Evolutionary conservation across 2,113 vertebrate genomes (phyloP).

Genomic region (Channa maculata): DNA sequence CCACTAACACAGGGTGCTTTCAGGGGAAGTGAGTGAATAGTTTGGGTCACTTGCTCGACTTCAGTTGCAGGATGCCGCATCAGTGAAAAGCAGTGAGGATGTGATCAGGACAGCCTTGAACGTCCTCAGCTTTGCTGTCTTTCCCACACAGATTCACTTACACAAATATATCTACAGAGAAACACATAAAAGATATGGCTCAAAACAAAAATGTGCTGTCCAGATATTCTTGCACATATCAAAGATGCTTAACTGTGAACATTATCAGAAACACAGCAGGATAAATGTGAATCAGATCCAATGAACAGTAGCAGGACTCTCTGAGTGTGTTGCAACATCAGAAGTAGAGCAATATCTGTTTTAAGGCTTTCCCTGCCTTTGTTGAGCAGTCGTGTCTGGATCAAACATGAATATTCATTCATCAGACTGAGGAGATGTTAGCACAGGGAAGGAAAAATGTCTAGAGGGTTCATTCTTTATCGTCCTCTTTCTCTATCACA

Average conservation of each 20-base stretch:
- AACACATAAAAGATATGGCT: neutral
- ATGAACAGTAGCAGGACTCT: conserved; percentile 22
- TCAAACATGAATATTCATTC: conserved; percentile 83
- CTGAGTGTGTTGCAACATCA: conserved; percentile 46
- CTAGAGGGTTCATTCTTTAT: conserved; percentile 81
- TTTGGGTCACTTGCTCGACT: conserved; percentile 79
- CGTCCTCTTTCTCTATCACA: conserved; percentile 72
- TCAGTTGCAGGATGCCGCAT: conserved; percentile 75
- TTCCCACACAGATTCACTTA: conserved; percentile 25
- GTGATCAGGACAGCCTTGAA: conserved; percentile 68
- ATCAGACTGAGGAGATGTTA: conserved; percentile 79
- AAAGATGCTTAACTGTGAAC: neutral
- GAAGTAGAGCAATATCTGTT: conserved; percentile 64
- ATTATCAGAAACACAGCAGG: conserved; percentile 2
- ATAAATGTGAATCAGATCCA: conserved; percentile 47
- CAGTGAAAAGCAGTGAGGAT: conserved; percentile 72
- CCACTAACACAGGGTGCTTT: conserved; percentile 72
- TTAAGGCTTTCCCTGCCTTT: conserved; percentile 65
- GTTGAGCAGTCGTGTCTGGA: conserved; percentile 71
- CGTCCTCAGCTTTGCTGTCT: conserved; percentile 67
- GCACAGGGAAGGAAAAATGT: conserved; percentile 80
- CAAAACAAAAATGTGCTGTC: neutral
- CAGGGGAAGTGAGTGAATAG: conserved; percentile 75
- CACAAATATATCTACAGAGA: conserved; percentile 6
- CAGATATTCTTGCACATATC: conserved; percentile 13